Evolutionary conservation across 2,113 vertebrate species (phyloP).

Genomic region (Syngnathus scovelli): DNA sequence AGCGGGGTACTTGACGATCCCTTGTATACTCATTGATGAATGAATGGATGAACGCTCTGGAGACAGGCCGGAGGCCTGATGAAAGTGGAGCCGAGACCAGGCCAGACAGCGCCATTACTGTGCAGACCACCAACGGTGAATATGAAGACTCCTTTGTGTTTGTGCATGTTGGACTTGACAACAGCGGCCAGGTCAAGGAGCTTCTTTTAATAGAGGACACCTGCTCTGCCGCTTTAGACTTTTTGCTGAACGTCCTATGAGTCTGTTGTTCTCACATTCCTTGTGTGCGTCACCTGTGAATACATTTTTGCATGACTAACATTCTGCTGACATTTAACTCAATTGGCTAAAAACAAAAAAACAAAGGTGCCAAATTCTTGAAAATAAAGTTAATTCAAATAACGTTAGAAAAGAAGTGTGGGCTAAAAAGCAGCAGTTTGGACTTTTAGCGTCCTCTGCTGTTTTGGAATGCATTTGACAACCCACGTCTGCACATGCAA

Average conservation of each 20-base stretch:
- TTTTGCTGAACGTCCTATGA: conserved; percentile 55
- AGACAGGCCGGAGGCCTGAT: too few relatives aligned
- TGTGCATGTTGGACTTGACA: conserved; percentile 7
- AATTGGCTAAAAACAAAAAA: too few relatives aligned
- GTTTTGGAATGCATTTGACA: not conserved
- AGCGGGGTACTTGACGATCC: too few relatives aligned
- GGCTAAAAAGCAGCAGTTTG: too few relatives aligned
- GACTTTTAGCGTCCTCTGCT: not conserved
- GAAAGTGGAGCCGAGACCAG: too few relatives aligned
- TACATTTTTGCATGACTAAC: not conserved
- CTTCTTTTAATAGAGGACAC: conserved; percentile 65
- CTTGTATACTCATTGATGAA: too few relatives aligned
- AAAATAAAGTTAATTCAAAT: too few relatives aligned
- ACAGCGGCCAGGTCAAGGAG: conserved; percentile 58
- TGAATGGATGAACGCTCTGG: too few relatives aligned
- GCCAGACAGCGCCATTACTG: too few relatives aligned
- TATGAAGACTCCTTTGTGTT: conserved; percentile 21
- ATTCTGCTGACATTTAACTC: too few relatives aligned
- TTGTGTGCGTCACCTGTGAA: not conserved
- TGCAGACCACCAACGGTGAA: not conserved
- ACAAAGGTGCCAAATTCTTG: too few relatives aligned
- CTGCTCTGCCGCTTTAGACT: conserved; percentile 51
- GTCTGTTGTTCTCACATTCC: conserved; percentile 38
- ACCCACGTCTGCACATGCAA: too few relatives aligned
- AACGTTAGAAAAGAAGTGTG: not conserved